Evolutionary conservation across 2,888 invertebrate species (phyloP).

Genomic region (Mythimna impura): DNA sequence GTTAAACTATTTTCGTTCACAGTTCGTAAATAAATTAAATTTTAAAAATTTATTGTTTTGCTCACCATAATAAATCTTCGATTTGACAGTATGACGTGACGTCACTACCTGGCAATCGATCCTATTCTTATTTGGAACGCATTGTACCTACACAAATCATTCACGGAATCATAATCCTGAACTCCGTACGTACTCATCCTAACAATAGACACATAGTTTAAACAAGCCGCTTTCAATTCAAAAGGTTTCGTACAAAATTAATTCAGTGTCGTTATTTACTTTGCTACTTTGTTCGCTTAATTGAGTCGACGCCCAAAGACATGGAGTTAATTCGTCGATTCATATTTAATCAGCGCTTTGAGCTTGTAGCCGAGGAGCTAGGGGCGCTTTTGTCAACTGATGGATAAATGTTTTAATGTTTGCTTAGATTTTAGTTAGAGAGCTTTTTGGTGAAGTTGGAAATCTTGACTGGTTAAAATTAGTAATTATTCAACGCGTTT

Average conservation of each 20-base stretch:
- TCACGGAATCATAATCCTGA: slow-evolving; percentile 37
- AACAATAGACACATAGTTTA: slow-evolving; percentile 75
- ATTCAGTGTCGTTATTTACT: slow-evolving; percentile 87
- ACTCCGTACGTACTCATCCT: slow-evolving; percentile 17
- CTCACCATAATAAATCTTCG: too few relatives aligned
- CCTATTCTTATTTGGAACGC: too few relatives aligned
- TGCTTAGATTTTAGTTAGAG: slow-evolving; percentile 37
- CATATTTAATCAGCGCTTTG: slow-evolving; percentile 86
- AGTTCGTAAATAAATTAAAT: too few relatives aligned
- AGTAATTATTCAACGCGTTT: neutral
- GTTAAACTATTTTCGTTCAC: too few relatives aligned
- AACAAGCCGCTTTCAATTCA: slow-evolving; percentile 80
- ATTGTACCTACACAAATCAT: slow-evolving; percentile 13
- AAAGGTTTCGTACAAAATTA: slow-evolving; percentile 84
- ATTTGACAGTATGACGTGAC: too few relatives aligned
- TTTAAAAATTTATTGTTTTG: too few relatives aligned
- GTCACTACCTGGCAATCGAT: too few relatives aligned
- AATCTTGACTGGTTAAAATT: neutral
- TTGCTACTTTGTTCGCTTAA: slow-evolving; percentile 89
- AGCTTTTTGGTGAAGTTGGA: neutral
- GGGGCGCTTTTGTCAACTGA: slow-evolving; percentile 40
- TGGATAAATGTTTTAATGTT: slow-evolving; percentile 37
- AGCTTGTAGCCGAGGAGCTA: slow-evolving; percentile 49
- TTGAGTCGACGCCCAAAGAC: slow-evolving; percentile 86
- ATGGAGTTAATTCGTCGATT: slow-evolving; percentile 88